Evolutionary conservation across 2,888 invertebrate genomes (phyloP).

Genomic region (Lomographa bimaculata): DNA sequence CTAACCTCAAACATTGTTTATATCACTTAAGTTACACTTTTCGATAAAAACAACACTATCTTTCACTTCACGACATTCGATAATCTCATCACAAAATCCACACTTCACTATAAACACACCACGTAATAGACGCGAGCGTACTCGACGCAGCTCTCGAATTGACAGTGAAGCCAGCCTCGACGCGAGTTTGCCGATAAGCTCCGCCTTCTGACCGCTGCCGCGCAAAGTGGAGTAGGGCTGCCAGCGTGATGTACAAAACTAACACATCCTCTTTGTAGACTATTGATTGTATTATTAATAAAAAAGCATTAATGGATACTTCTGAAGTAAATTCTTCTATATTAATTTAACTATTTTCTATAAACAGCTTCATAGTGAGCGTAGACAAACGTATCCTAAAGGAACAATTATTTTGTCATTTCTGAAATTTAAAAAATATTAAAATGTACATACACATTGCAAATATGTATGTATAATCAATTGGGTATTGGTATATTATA

Average conservation of each 20-base stretch:
- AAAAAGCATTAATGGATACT: too few species aligned
- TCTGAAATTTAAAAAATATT: too few species aligned
- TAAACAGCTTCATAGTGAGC: too few species aligned
- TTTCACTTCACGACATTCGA: conserved; percentile 80
- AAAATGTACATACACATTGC: too few species aligned
- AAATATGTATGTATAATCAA: too few species aligned
- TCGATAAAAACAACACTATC: conserved; percentile 68
- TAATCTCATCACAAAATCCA: conserved; percentile 79
- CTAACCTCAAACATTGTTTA: conserved; percentile 68
- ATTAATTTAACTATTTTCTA: too few species aligned
- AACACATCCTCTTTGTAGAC: neutral
- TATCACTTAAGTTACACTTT: conserved; percentile 69
- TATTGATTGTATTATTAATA: too few species aligned
- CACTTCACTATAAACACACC: conserved; percentile 81
- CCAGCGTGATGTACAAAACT: conserved; percentile 36
- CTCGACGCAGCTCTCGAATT: conserved; percentile 81
- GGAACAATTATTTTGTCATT: too few species aligned
- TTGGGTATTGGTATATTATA: too few species aligned
- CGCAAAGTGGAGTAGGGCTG: conserved; percentile 80
- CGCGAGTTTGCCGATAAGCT: conserved; percentile 84
- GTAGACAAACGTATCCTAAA: too few species aligned
- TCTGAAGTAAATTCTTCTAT: too few species aligned
- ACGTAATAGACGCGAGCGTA: conserved; percentile 81
- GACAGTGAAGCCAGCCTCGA: conserved; percentile 80
- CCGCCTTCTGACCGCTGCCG: conserved; percentile 84